Conservation (phyloP, 1,140 invertebrate species). For the Solenopsis fugax region DNA sequence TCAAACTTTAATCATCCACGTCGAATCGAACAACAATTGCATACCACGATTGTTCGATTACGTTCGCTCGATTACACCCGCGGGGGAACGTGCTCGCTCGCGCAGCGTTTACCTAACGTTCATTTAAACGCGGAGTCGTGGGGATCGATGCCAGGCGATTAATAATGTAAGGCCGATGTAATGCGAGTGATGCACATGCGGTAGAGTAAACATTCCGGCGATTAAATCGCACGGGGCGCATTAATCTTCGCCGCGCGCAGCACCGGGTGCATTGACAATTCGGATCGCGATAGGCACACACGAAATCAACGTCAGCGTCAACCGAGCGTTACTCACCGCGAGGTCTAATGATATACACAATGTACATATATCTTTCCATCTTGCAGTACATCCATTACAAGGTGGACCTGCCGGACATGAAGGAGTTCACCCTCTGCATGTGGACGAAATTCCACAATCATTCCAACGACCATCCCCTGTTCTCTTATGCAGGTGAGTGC, state of each 20-base stretch:
- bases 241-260: conserved; percentile 22
- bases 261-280: conserved; percentile 31
- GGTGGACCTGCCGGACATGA: conserved; percentile 90
- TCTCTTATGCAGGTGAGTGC: conserved; percentile 92
- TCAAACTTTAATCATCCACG: conserved; percentile 9
- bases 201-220: conserved; percentile 18
- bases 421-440: conserved; percentile 93
- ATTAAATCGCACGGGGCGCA: conserved; percentile 40
- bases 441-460: conserved; percentile 94
- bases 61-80: neutral
- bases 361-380: neutral
- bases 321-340: neutral
- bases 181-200: neutral
- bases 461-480: conserved; percentile 92
- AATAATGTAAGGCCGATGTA: conserved; percentile 43
- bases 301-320: conserved; percentile 19
- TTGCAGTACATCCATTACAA: conserved; percentile 89
- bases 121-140: conserved; percentile 23
- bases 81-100: neutral
- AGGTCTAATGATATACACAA: conserved; percentile 15
- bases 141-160: conserved; percentile 32
- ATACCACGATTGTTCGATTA: conserved; percentile 15
- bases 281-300: conserved; percentile 29
- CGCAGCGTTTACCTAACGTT: conserved; percentile 10
- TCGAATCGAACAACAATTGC: conserved; percentile 8